phyloP scores from a whole-genome alignment of 2,113 vertebrate species.

The Aldabrachelys gigantea region DNA sequence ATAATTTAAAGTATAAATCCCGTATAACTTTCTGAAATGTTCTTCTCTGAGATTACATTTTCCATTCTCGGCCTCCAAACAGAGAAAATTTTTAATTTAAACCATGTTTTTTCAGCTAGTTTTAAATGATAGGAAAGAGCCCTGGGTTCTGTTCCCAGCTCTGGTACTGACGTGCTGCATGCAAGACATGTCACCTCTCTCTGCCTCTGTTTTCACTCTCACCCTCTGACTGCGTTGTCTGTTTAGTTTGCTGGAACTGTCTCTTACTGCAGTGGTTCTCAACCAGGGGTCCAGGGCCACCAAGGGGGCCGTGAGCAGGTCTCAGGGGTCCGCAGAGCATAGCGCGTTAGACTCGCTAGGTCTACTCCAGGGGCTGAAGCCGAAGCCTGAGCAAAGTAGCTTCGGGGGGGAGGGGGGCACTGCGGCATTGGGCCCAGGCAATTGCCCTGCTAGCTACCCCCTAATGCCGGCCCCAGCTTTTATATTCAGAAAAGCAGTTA shows the following conservation, averaged over 20 bases:
- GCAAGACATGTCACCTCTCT: neutral
- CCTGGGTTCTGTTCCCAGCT: neutral
- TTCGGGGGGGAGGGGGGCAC: too few relatives aligned
- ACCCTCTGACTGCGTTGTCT: neutral
- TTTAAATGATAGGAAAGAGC: neutral
- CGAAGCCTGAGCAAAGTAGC: too few relatives aligned
- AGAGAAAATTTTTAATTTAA: fast-evolving
- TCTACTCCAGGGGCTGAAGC: too few relatives aligned
- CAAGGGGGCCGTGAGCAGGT: too few relatives aligned
- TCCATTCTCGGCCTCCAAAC: neutral
- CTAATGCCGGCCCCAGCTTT: too few relatives aligned
- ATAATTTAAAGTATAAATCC: neutral
- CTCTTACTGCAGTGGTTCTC: too few relatives aligned
- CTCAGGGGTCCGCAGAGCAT: too few relatives aligned
- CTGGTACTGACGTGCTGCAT: neutral
- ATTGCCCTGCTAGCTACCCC: too few relatives aligned
- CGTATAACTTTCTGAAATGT: neutral
- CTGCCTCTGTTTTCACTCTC: neutral
- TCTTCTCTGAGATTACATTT: neutral
- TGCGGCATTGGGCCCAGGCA: too few relatives aligned
- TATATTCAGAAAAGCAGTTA: too few relatives aligned
- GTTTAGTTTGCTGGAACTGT: neutral
- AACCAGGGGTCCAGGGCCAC: fast-evolving
- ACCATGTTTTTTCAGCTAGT: neutral
- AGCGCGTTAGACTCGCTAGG: too few relatives aligned